A percentile compares a stretch with the other conserved stretches of the same genome.
phyloP scores from a whole-genome alignment of 2,113 vertebrate genomes.

The Piprites chloris region DNA sequence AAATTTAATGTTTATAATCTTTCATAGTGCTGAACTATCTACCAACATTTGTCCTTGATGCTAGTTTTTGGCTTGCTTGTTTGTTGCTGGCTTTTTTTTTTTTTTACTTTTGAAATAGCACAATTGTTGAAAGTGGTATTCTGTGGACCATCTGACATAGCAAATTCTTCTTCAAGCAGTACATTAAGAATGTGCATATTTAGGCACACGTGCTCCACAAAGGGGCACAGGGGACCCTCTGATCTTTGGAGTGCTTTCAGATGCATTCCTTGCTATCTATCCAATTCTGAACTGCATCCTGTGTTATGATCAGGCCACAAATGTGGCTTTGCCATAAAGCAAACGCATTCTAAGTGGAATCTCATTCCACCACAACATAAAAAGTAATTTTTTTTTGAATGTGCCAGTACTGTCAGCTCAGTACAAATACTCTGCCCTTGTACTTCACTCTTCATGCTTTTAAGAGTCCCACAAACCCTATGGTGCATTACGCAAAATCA shows the following conservation, averaged over 20 bases:
- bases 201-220: background rate
- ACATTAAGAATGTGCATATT: background rate
- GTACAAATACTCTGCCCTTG: background rate
- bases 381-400: background rate
- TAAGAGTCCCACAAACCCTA: background rate
- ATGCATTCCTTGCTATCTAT: background rate
- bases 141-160: background rate
- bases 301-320: background rate
- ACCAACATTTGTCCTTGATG: background rate
- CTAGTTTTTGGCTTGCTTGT: background rate
- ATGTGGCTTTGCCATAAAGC: background rate
- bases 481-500: background rate
- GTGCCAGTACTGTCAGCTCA: background rate
- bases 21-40: background rate
- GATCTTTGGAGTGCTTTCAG: background rate
- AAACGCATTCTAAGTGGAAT: background rate
- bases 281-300: background rate
- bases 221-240: background rate
- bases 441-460: background rate
- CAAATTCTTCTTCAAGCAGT: background rate
- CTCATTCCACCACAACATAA: background rate
- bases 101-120: background rate
- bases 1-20: background rate
- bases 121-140: background rate
- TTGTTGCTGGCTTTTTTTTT: background rate